These are phyloP conservation scores for Gouania willdenowi DNA, from an alignment of 2,797 vertebrate species.

Conservation along the genomic window DNA sequence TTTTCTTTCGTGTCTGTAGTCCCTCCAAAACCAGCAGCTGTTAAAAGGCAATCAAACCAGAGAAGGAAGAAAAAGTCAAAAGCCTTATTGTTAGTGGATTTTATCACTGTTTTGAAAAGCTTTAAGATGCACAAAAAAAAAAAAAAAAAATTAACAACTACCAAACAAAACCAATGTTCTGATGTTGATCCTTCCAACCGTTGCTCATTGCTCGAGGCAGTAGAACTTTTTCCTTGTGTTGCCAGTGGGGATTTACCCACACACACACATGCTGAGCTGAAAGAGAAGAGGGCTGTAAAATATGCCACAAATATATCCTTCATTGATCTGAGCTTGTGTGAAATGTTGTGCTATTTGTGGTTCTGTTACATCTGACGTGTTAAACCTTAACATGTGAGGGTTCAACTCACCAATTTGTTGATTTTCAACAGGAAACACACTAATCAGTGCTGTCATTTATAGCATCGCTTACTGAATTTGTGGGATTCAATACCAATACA, in stretches of 20 bases:
- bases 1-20: constrained; percentile 55
- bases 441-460: too few relatives aligned
- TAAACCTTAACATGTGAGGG: too few relatives aligned
- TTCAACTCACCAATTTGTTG: too few relatives aligned
- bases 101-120: constrained; percentile 54
- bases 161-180: constrained; percentile 69
- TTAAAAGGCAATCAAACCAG: constrained; percentile 63
- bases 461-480: too few relatives aligned
- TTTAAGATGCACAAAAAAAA: constrained; percentile 53
- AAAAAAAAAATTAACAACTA: too few relatives aligned
- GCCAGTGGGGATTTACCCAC: constrained; percentile 58
- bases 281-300: constrained; percentile 29
- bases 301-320: constrained; percentile 27
- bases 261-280: constrained; percentile 32
- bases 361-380: too few relatives aligned
- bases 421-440: too few relatives aligned
- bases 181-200: constrained; percentile 63
- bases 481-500: too few relatives aligned
- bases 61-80: constrained; percentile 61
- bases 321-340: too few relatives aligned
- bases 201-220: constrained; percentile 57
- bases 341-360: too few relatives aligned
- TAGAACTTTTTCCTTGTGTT: constrained; percentile 51
- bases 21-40: constrained; percentile 66
- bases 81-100: constrained; percentile 69